phyloP scores from a whole-genome alignment of 2,888 invertebrate genomes.

The Microctonus brassicae region DNA sequence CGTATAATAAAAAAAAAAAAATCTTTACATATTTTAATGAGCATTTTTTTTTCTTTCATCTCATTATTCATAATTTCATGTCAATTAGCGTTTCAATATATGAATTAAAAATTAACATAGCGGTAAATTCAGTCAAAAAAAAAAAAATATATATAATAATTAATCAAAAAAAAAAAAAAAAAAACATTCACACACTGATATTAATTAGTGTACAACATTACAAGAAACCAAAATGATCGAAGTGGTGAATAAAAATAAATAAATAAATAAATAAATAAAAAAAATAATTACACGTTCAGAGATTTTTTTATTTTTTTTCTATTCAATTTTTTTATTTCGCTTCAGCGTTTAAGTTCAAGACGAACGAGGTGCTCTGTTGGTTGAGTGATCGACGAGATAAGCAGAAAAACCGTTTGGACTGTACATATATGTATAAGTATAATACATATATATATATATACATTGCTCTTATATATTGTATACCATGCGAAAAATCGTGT shows the following conservation, averaged over 20 bases:
- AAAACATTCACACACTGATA: too few relatives aligned
- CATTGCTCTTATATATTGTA: background rate
- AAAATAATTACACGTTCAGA: too few relatives aligned
- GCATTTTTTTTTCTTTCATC: background rate
- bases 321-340: background rate
- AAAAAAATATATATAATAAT: too few relatives aligned
- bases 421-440: background rate
- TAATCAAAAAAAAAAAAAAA: too few relatives aligned
- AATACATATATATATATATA: too few relatives aligned
- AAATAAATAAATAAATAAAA: too few relatives aligned
- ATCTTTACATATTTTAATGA: background rate
- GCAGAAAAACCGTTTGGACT: constrained; percentile 19
- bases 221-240: too few relatives aligned
- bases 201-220: too few relatives aligned
- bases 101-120: background rate
- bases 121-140: too few relatives aligned
- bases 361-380: constrained; percentile 46
- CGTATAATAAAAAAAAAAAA: background rate
- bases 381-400: constrained; percentile 30
- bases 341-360: constrained; percentile 2
- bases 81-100: too few relatives aligned
- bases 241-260: too few relatives aligned
- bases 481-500: background rate
- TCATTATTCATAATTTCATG: background rate
- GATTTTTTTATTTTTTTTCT: constrained; percentile 5